Percentiles rank a stretch among this genome's conserved stretches.
These are phyloP conservation scores for Xiphophorus birchmanni DNA, from an alignment of 2,797 vertebrate genomes.

Conservation along the genomic window DNA sequence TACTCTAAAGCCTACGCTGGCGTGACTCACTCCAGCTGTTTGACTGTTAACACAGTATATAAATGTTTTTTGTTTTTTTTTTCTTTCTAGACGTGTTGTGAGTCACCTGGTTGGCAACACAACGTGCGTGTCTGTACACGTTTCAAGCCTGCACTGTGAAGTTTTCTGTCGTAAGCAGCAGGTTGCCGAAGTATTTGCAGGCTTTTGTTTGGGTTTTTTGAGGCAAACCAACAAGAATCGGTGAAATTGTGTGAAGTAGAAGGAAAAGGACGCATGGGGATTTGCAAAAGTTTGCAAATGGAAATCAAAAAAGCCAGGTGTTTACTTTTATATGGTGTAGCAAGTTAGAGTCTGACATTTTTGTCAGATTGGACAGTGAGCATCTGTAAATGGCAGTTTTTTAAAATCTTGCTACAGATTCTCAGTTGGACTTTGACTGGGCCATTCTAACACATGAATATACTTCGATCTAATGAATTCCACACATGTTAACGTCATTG, in stretches of 20 bases:
- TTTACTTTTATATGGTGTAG: background rate
- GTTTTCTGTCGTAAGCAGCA: conserved; percentile 17
- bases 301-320: background rate
- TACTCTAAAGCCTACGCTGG: background rate
- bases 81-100: conserved; percentile 44
- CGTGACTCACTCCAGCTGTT: conserved; percentile 51
- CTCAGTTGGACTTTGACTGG: background rate
- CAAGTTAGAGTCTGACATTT: background rate
- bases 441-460: background rate
- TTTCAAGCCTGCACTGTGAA: conserved; percentile 18
- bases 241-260: background rate
- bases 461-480: background rate
- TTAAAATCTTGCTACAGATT: background rate
- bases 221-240: background rate
- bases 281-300: background rate
- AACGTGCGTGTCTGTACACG: conserved; percentile 42
- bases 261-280: background rate
- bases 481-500: background rate
- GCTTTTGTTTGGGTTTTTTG: background rate
- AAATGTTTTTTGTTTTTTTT: background rate
- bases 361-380: background rate
- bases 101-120: conserved; percentile 41
- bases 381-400: background rate
- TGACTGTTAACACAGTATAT: conserved; percentile 26
- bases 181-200: background rate